A percentile compares a stretch with the other conserved stretches of the same genome.
phyloP scores from a whole-genome alignment of 2,797 vertebrate genomes.

The Dermochelys coriacea region DNA sequence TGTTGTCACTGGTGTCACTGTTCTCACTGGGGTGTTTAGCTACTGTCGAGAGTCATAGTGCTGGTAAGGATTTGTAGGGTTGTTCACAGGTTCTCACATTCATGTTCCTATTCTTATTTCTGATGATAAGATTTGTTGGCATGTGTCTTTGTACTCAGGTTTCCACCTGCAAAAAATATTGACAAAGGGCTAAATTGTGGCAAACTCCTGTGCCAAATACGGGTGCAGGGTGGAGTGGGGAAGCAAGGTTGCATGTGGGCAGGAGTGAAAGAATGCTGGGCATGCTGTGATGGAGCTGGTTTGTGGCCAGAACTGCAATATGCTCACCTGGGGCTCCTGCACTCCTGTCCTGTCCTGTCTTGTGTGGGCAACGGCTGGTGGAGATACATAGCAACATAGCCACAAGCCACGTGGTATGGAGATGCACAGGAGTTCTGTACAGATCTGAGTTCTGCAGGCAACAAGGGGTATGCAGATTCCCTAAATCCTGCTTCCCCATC shows the following conservation, averaged over 20 bases:
- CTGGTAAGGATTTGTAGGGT: not conserved
- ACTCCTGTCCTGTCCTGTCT: not conserved
- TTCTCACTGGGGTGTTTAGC: no score
- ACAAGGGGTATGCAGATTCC: not conserved
- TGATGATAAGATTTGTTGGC: not conserved
- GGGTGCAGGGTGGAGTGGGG: not conserved
- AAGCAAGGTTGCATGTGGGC: not conserved
- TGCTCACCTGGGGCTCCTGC: not conserved
- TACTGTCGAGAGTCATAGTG: not conserved
- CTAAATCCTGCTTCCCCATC: not conserved
- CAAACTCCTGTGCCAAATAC: not conserved
- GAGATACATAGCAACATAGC: not conserved
- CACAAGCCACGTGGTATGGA: not conserved
- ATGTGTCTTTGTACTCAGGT: not conserved
- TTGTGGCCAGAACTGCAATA: not conserved
- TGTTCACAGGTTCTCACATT: rapidly evolving
- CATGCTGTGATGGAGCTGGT: not conserved
- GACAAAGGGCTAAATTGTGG: not conserved
- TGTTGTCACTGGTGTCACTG: not conserved
- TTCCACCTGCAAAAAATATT: not conserved
- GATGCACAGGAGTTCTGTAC: not conserved
- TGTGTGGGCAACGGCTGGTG: not conserved
- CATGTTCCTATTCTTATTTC: not conserved
- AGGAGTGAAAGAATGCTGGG: not conserved
- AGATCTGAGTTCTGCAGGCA: not conserved